Conservation (phyloP, 2,797 vertebrate genomes). For the Anisognathus igniventris region DNA sequence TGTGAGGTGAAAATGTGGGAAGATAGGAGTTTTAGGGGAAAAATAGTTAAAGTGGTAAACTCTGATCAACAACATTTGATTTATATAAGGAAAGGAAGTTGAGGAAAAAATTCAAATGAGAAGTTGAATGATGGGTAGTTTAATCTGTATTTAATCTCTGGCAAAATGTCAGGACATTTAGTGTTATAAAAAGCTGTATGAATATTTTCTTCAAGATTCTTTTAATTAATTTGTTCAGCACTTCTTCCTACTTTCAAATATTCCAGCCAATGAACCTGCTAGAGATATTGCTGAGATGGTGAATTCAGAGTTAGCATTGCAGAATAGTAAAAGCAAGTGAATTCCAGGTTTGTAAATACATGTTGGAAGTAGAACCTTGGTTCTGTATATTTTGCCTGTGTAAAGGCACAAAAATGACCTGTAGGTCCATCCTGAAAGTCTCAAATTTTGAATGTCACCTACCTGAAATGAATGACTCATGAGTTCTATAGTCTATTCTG, state of each 20-base stretch:
- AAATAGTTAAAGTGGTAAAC: neutral
- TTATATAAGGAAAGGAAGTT: neutral
- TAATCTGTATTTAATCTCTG: neutral
- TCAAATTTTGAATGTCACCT: neutral
- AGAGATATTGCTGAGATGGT: neutral
- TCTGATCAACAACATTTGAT: neutral
- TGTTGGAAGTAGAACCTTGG: neutral
- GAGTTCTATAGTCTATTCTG: neutral
- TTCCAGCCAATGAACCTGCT: neutral
- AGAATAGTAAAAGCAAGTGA: neutral
- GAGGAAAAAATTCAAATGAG: neutral
- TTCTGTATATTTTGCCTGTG: neutral
- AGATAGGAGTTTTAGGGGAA: neutral
- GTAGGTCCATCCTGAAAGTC: neutral
- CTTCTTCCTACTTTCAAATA: neutral
- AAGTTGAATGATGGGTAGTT: neutral
- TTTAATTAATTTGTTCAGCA: neutral
- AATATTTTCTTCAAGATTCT: neutral
- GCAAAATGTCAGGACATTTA: neutral
- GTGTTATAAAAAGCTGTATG: neutral
- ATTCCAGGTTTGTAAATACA: neutral
- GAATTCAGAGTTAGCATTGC: neutral
- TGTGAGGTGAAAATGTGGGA: neutral
- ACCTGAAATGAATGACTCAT: constrained; percentile 2
- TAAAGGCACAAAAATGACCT: neutral